Evolutionary conservation across 2,888 invertebrate species (phyloP).

Genomic region (Tetragnatha montana): DNA sequence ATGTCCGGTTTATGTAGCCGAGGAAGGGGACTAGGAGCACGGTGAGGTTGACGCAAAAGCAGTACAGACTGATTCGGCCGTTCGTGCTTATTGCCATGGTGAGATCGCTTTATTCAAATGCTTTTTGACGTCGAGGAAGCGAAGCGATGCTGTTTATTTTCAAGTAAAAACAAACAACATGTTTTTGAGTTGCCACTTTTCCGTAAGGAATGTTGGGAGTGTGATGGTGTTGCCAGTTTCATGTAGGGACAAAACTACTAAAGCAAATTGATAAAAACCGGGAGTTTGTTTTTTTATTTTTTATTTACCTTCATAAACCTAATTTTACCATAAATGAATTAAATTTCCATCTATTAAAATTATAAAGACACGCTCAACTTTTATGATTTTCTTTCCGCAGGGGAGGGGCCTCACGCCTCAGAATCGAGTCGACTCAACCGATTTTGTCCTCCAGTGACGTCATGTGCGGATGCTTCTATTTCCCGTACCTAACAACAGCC

Average conservation of each 20-base stretch:
- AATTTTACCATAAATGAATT: no score
- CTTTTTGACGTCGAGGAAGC: not conserved
- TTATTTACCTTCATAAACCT: no score
- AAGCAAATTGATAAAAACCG: not conserved
- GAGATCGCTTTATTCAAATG: conserved; percentile 1
- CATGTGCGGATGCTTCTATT: no score
- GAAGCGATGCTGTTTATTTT: conserved; percentile 19
- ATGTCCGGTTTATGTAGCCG: conserved; percentile 61
- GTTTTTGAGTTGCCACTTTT: conserved; percentile 11
- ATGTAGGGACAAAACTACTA: not conserved
- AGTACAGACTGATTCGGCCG: conserved; percentile 70
- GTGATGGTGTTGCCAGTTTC: not conserved
- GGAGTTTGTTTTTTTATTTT: no score
- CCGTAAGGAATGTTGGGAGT: not conserved
- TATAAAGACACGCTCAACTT: no score
- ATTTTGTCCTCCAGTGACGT: no score
- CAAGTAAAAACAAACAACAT: conserved; percentile 30
- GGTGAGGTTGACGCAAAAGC: conserved; percentile 69
- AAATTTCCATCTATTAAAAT: no score
- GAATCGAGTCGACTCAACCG: no score
- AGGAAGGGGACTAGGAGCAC: conserved; percentile 63
- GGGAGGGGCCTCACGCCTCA: no score
- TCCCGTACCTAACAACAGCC: no score
- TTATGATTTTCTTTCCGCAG: no score
- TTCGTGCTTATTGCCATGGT: conserved; percentile 70